These are phyloP conservation scores for Zeus faber DNA, from an alignment of 2,113 vertebrate species.

Conservation along the genomic window DNA sequence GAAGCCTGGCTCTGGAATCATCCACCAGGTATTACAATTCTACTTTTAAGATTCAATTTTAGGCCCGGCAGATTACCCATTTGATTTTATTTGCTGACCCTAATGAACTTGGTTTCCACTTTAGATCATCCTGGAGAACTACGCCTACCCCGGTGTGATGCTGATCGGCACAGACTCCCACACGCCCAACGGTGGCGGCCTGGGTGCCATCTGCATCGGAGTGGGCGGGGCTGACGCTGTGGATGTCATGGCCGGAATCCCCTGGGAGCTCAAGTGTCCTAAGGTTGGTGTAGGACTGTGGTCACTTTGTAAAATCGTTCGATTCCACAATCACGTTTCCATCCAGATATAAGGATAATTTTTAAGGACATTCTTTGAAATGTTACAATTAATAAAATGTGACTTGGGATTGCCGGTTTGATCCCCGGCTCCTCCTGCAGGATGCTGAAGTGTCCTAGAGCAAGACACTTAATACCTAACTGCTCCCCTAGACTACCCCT, in stretches of 20 bases:
- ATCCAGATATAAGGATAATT: no score
- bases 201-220: constrained; percentile 92
- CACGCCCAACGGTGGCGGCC: constrained; percentile 93
- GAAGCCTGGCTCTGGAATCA: constrained; percentile 97
- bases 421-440: no score
- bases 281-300: constrained; percentile 73
- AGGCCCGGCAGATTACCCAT: background rate
- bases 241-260: constrained; percentile 97
- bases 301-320: no score
- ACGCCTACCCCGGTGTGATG: constrained; percentile 92
- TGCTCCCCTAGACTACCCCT: no score
- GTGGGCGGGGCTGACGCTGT: constrained; percentile 98
- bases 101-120: background rate
- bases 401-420: no score
- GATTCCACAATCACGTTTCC: no score
- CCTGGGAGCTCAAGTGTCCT: constrained; percentile 98
- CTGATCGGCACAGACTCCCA: constrained; percentile 97
- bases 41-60: no score
- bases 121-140: constrained; percentile 96
- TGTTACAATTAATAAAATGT: no score
- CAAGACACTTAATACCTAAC: no score
- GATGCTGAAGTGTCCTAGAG: no score
- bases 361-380: no score
- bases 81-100: background rate
- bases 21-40: constrained; percentile 82